Conservation (phyloP, 2,888 invertebrate species). For the Agelastica alni region DNA sequence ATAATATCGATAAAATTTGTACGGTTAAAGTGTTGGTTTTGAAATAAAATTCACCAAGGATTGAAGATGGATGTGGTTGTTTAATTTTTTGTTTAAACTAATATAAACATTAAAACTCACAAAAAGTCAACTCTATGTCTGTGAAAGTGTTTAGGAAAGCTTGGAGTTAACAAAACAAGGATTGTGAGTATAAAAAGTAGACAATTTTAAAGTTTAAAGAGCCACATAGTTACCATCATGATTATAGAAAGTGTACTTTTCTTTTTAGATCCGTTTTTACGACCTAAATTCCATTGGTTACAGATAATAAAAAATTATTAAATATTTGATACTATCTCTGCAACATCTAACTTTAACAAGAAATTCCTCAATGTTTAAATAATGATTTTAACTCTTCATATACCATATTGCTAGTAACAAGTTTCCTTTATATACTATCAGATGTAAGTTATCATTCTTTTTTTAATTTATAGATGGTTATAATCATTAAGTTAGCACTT, state of each 20-base stretch:
- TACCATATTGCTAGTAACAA: conserved; percentile 32
- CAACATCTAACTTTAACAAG: conserved; percentile 28
- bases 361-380: conserved; percentile 22
- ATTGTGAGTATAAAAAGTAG: conserved; percentile 48
- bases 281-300: conserved; percentile 52
- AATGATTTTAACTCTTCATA: conserved; percentile 18
- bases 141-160: conserved; percentile 49
- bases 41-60: conserved; percentile 20
- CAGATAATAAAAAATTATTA: conserved; percentile 42
- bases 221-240: conserved; percentile 40
- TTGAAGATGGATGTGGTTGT: conserved; percentile 41
- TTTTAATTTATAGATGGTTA: neutral
- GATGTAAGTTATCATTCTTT: conserved; percentile 10
- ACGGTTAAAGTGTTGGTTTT: conserved; percentile 12
- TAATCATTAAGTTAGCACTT: neutral
- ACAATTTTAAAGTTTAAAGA: conserved; percentile 23
- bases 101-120: conserved; percentile 28
- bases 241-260: conserved; percentile 51
- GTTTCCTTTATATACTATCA: conserved; percentile 27
- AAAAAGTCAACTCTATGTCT: conserved; percentile 36
- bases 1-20: neutral
- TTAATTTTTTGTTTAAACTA: conserved; percentile 34
- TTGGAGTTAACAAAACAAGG: conserved; percentile 51
- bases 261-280: conserved; percentile 53
- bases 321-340: conserved; percentile 32